These are phyloP conservation scores for Caenorhabditis tropicalis DNA, from an alignment of 1,140 invertebrate species.

Conservation along the genomic window DNA sequence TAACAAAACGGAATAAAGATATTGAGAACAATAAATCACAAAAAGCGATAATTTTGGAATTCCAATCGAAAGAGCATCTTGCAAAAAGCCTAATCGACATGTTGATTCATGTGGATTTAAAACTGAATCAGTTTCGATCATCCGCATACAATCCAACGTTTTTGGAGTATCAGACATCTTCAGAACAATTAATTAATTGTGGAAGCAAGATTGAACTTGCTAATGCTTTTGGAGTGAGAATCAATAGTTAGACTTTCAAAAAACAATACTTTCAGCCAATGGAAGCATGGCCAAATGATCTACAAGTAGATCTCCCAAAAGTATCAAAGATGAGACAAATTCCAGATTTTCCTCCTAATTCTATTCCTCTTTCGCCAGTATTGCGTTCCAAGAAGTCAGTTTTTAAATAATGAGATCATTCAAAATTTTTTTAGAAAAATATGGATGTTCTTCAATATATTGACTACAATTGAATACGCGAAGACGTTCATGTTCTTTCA, in stretches of 20 bases:
- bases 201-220: neutral
- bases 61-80: neutral
- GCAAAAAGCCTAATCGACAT: neutral
- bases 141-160: neutral
- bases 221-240: neutral
- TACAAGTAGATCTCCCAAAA: neutral
- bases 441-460: constrained; percentile 11
- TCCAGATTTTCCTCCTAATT: neutral
- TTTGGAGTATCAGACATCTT: neutral
- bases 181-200: neutral
- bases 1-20: neutral
- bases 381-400: too few relatives aligned
- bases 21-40: neutral
- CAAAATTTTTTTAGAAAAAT: constrained; percentile 20
- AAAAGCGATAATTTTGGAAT: neutral
- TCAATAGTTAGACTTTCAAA: too few relatives aligned
- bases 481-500: constrained; percentile 46
- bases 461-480: constrained; percentile 38
- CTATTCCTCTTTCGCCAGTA: too few relatives aligned
- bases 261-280: constrained; percentile 36
- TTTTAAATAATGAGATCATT: too few relatives aligned
- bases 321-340: neutral
- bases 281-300: neutral
- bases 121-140: neutral
- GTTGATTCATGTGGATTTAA: neutral